Percentiles rank a stretch among this genome's conserved stretches.
These are phyloP conservation scores for Odontamblyopus rebecca DNA, from an alignment of 2,797 vertebrate genomes.

Conservation along the genomic window DNA sequence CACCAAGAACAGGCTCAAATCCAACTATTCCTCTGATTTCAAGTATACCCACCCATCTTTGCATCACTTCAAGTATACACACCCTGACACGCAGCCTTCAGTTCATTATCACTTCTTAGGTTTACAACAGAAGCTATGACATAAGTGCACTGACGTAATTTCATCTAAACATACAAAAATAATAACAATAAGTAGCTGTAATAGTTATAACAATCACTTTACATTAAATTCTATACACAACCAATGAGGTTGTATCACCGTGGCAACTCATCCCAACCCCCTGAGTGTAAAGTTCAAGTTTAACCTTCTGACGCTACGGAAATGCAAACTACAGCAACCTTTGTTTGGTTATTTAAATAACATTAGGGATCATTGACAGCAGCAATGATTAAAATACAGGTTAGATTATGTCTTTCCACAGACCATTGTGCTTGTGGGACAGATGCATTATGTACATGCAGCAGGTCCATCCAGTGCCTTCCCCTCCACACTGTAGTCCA, in stretches of 20 bases:
- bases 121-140: conserved; percentile 74
- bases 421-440: conserved; percentile 68
- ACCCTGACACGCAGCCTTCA: conserved; percentile 49
- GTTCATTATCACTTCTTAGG: conserved; percentile 71
- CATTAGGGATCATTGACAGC: conserved; percentile 52
- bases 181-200: conserved; percentile 73
- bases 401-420: conserved; percentile 62
- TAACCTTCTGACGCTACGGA: conserved; percentile 68
- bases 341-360: conserved; percentile 78
- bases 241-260: conserved; percentile 49
- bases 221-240: conserved; percentile 71
- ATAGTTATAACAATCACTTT: conserved; percentile 76
- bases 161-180: conserved; percentile 80
- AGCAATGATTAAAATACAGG: conserved; percentile 61
- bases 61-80: conserved; percentile 75
- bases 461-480: conserved; percentile 57
- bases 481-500: conserved; percentile 32
- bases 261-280: conserved; percentile 66
- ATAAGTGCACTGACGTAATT: conserved; percentile 81
- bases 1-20: conserved; percentile 47
- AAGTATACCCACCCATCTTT: conserved; percentile 68
- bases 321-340: conserved; percentile 67
- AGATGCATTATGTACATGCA: conserved; percentile 73
- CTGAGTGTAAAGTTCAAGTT: conserved; percentile 83
- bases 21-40: conserved; percentile 50